A percentile compares a stretch with the other conserved stretches of the same genome.
These are phyloP conservation scores for Cebidichthys violaceus DNA, from an alignment of 2,113 vertebrate species.

Conservation along the genomic window DNA sequence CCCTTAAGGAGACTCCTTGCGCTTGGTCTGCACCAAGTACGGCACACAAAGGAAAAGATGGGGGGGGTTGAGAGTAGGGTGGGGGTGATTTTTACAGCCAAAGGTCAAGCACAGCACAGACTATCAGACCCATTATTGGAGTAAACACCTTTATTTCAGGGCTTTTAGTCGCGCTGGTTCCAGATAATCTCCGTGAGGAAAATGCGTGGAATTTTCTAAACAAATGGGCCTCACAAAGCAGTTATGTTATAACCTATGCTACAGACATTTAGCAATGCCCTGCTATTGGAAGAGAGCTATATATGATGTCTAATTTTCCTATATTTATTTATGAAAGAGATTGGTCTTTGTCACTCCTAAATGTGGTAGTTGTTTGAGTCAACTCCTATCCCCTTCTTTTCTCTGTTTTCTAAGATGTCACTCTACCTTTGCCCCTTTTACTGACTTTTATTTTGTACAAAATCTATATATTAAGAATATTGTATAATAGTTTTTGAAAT, in stretches of 20 bases:
- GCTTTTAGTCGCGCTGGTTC: conserved; percentile 69
- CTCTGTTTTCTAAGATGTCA: conserved; percentile 76
- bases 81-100: conserved; percentile 70
- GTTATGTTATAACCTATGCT: conserved; percentile 61
- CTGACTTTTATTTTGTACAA: conserved; percentile 87
- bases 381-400: conserved; percentile 58
- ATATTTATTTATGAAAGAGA: conserved; percentile 84
- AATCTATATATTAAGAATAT: conserved; percentile 88
- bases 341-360: conserved; percentile 77
- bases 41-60: conserved; percentile 50
- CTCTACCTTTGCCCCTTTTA: conserved; percentile 75
- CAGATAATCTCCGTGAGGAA: conserved; percentile 66
- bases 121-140: conserved; percentile 79
- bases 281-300: conserved; percentile 80
- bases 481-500: conserved; percentile 88
- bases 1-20: conserved; percentile 58
- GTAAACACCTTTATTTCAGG: conserved; percentile 78
- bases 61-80: conserved; percentile 11
- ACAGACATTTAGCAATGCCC: conserved; percentile 68
- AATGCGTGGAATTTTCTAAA: conserved; percentile 63
- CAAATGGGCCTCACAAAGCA: conserved; percentile 63
- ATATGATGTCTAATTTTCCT: conserved; percentile 83
- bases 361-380: conserved; percentile 79
- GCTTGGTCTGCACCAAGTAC: conserved; percentile 54
- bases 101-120: conserved; percentile 79